Evolutionary conservation across 2,113 vertebrate species (phyloP).

Genomic region (Otus sunia): DNA sequence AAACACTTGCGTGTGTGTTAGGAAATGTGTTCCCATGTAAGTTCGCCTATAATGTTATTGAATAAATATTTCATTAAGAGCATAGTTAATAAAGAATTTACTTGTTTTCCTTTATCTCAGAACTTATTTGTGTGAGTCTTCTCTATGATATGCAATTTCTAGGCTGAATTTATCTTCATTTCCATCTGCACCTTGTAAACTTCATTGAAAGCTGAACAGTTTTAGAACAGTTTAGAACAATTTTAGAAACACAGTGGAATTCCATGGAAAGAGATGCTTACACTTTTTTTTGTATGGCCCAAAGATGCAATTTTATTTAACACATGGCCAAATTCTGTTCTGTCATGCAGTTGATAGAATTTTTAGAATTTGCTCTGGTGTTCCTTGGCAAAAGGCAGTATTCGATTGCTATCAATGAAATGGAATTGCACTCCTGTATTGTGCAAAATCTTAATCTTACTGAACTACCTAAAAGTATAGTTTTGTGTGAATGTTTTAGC

Average conservation of each 20-base stretch:
- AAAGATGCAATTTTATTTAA: neutral
- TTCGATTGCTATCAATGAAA: neutral
- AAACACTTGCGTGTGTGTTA: neutral
- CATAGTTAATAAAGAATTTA: neutral
- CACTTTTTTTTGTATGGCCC: neutral
- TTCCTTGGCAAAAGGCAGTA: neutral
- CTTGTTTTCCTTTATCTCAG: conserved; percentile 2
- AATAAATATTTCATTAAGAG: conserved; percentile 67
- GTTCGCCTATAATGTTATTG: neutral
- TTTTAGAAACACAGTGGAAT: neutral
- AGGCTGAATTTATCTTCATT: neutral
- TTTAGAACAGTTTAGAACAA: neutral
- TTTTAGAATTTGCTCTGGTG: neutral
- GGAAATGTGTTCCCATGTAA: conserved; percentile 19
- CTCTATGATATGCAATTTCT: neutral
- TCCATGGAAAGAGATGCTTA: neutral
- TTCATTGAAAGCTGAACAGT: neutral
- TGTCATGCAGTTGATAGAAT: neutral
- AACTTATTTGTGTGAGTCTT: neutral
- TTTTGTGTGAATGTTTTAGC: neutral
- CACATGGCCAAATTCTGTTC: neutral
- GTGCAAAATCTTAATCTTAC: neutral
- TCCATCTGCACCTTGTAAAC: neutral
- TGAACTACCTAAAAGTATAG: neutral
- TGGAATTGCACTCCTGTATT: neutral